Base-by-base conservation (phyloP, 2,888 invertebrate species). In the Thymelicus sylvestris region DNA sequence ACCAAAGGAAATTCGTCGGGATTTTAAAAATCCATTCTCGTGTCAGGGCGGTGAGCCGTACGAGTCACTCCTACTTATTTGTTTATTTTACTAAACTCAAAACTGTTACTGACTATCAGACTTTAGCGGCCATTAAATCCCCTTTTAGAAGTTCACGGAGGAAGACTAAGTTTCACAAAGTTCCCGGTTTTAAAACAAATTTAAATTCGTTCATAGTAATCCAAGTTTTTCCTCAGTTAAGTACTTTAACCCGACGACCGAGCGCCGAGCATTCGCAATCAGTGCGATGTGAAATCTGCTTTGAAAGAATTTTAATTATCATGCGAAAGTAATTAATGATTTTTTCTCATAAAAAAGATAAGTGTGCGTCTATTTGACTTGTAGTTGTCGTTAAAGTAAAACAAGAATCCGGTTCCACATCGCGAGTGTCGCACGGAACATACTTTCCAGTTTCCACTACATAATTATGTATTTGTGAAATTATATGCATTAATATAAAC, bases 391-490 rank as follows among this genome's bases (percentile, higher is more conserved):
- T 71, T 71, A 70, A 72, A 69, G 31, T 31, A 31, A 31, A 68
- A 74, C 67, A 41, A 44, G 55, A 69, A 73, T 66, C 73, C 72
- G 70, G 70, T 74, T 50, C 8, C 24, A 52, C 62, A 12, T 47
- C 12, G n/a, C 59, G 10, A 41, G 19, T 50, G 12, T 7, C 15
- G 15, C 60, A 31, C 39, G 3, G 7, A 61, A 39, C 62, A 44
- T 67, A 66, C 39, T 72, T 66, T 74, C 44, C n/a, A n/a, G n/a
- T n/a, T n/a, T n/a, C n/a, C n/a, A n/a, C n/a, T n/a, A n/a, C n/a
- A n/a, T n/a, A 61, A 68, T 72, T 66, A 19, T 2, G 2, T 19
- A 71, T 74, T 74, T 74, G 75, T 74, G 67, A 72, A 74, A 74
- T 75, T 72, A 67, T 12, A 24, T 44, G 41, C 44, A 44, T 66